phyloP scores from a whole-genome alignment of 2,888 invertebrate genomes.

The Pristionchus japonicus region DNA sequence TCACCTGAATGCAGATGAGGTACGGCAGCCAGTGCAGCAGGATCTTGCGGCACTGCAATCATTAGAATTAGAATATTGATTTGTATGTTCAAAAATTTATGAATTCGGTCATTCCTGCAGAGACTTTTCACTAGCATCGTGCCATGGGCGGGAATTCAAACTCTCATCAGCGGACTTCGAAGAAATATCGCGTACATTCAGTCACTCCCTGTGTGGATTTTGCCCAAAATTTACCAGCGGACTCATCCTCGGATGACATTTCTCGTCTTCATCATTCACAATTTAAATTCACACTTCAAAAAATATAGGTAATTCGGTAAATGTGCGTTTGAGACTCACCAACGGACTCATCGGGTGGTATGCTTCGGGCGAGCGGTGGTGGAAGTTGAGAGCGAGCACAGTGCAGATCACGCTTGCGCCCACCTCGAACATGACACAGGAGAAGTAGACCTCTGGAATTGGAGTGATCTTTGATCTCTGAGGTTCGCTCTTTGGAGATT shows the following conservation, averaged over 20 bases:
- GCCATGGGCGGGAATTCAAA: not conserved
- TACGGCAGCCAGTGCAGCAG: constrained; percentile 69
- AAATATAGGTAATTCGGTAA: too few species aligned
- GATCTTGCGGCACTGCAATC: constrained; percentile 60
- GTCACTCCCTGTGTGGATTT: too few species aligned
- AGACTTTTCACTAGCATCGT: not conserved
- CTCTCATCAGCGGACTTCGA: too few species aligned
- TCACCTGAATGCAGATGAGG: constrained; percentile 69
- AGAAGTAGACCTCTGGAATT: constrained; percentile 71
- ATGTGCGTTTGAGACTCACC: too few species aligned
- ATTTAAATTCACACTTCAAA: too few species aligned
- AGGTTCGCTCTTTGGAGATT: too few species aligned
- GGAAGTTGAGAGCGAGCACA: constrained; percentile 79
- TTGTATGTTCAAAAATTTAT: not conserved
- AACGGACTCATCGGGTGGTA: constrained; percentile 71
- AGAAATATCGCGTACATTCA: too few species aligned
- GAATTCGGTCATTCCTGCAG: not conserved
- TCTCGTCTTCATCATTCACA: too few species aligned
- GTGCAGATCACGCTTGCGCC: constrained; percentile 73
- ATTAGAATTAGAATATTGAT: not conserved
- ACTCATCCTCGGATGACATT: too few species aligned
- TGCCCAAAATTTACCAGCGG: too few species aligned
- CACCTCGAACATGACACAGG: constrained; percentile 74
- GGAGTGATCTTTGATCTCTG: not conserved
- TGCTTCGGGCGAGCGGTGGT: constrained; percentile 77